Evolutionary conservation across 2,888 invertebrate genomes (phyloP).

Genomic region (Polyploca ridens): DNA sequence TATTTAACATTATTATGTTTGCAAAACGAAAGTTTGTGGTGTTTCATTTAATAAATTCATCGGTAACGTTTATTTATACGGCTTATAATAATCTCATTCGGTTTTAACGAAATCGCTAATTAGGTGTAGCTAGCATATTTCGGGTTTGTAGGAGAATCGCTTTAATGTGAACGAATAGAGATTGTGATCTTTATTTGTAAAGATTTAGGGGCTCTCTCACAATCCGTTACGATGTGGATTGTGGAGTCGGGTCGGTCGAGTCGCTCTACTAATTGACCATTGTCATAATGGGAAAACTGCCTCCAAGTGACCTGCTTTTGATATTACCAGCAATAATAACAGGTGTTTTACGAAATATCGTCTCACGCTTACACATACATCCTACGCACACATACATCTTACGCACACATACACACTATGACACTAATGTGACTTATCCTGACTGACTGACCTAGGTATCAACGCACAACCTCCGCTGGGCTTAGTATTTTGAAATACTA

Average conservation of each 20-base stretch:
- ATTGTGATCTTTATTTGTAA: slow-evolving; percentile 30
- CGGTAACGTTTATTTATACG: slow-evolving; percentile 10
- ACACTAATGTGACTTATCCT: too few species aligned
- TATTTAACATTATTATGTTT: slow-evolving; percentile 28
- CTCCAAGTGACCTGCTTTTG: slow-evolving; percentile 70
- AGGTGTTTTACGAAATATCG: slow-evolving; percentile 70
- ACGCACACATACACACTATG: too few species aligned
- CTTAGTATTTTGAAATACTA: too few species aligned
- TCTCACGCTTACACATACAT: slow-evolving; percentile 61
- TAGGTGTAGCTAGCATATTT: not conserved
- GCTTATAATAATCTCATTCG: not conserved
- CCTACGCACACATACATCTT: too few species aligned
- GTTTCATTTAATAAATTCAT: slow-evolving; percentile 15
- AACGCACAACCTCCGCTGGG: too few species aligned
- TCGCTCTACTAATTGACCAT: slow-evolving; percentile 77
- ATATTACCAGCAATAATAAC: slow-evolving; percentile 62
- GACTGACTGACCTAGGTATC: too few species aligned
- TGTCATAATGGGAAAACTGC: slow-evolving; percentile 76
- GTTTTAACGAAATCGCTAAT: slow-evolving; percentile 3
- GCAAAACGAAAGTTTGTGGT: slow-evolving; percentile 26
- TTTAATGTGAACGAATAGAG: slow-evolving; percentile 25
- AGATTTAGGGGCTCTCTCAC: slow-evolving; percentile 49
- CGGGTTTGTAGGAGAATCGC: slow-evolving; percentile 13
- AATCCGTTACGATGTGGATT: slow-evolving; percentile 52
- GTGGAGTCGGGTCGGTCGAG: slow-evolving; percentile 41